These are phyloP conservation scores for Taphrorychus bicolor DNA, from an alignment of 2,888 invertebrate genomes.

Conservation along the genomic window DNA sequence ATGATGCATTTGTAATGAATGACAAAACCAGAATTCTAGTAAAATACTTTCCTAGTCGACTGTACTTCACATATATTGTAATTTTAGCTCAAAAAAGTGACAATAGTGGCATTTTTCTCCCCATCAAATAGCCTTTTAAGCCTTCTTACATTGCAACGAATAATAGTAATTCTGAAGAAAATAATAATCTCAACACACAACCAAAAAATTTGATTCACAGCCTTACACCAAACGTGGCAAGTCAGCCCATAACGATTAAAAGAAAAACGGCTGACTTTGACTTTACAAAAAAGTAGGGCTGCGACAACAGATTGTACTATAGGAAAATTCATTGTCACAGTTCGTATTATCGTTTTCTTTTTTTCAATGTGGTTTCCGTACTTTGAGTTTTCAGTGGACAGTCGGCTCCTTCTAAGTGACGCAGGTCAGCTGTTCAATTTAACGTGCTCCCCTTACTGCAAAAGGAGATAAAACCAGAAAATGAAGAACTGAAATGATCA, in stretches of 20 bases:
- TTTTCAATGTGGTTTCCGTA: no score
- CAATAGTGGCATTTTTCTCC: background rate
- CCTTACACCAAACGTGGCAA: slow-evolving; percentile 13
- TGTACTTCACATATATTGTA: background rate
- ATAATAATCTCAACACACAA: slow-evolving; percentile 35
- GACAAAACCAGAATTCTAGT: no score
- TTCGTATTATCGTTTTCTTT: no score
- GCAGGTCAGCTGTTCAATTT: slow-evolving; percentile 22
- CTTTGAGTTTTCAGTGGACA: background rate
- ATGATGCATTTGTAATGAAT: no score
- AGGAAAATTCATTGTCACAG: slow-evolving; percentile 19
- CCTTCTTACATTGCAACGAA: background rate
- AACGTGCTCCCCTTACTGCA: slow-evolving; percentile 21
- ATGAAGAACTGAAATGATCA: slow-evolving; percentile 21
- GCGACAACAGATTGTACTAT: slow-evolving; percentile 9
- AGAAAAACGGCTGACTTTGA: background rate
- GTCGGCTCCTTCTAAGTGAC: background rate
- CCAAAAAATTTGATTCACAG: slow-evolving; percentile 31
- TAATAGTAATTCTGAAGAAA: background rate
- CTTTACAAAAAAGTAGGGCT: slow-evolving; percentile 12
- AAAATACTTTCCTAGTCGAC: no score
- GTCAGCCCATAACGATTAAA: background rate
- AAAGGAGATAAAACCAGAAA: slow-evolving; percentile 23
- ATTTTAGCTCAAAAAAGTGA: background rate
- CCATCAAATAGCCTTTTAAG: background rate